Conservation (phyloP, 2,113 vertebrate genomes). For the Tachysurus fulvidraco region DNA sequence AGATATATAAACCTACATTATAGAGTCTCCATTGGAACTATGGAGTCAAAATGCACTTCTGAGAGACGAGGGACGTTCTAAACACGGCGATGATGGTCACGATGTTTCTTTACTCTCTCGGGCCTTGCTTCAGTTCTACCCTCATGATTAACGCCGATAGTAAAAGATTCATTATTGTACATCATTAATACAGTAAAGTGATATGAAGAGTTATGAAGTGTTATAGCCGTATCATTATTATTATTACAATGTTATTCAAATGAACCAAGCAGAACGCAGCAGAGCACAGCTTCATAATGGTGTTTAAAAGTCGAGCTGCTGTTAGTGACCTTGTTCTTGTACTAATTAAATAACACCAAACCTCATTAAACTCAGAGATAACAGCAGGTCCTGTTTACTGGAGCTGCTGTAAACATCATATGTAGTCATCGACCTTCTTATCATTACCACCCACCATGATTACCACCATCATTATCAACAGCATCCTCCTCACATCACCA, state of each 20-base stretch:
- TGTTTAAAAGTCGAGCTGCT: no score
- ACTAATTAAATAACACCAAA: neutral
- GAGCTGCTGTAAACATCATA: no score
- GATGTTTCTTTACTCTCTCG: no score
- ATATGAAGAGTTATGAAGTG: neutral
- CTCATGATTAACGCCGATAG: neutral
- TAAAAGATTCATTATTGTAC: no score
- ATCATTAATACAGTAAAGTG: neutral
- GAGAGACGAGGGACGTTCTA: no score
- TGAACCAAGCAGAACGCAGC: neutral
- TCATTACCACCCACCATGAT: neutral
- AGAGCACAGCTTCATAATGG: neutral
- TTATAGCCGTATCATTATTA: neutral
- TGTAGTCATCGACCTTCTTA: no score
- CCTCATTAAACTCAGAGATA: neutral
- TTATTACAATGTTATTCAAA: neutral
- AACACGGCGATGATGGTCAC: no score
- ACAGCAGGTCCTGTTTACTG: neutral
- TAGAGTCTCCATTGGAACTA: neutral
- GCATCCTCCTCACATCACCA: no score
- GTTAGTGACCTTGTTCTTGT: neutral
- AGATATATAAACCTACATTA: neutral
- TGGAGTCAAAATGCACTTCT: no score
- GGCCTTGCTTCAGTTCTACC: neutral
- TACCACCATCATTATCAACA: neutral